Percentiles rank a stretch among this genome's conserved stretches.
phyloP scores from a whole-genome alignment of 2,113 vertebrate species.

The Sphyrna mokarran region DNA sequence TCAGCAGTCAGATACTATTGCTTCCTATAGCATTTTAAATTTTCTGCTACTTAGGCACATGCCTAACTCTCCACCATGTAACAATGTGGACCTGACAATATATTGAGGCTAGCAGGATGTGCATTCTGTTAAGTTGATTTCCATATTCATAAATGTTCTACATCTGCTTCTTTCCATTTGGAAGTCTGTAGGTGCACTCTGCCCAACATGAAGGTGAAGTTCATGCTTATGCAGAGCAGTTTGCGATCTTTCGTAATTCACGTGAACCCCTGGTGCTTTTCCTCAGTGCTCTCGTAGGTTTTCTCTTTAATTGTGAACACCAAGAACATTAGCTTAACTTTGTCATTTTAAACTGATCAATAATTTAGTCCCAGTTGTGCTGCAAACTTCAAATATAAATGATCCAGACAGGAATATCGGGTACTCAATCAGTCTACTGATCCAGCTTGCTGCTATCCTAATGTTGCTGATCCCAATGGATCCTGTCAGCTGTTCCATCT shows the following conservation, averaged over 20 bases:
- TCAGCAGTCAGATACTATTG: background rate
- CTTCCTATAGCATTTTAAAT: background rate
- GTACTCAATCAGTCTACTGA: background rate
- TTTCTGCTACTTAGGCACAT: background rate
- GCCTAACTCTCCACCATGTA: background rate
- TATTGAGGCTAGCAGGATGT: background rate
- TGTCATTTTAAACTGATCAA: background rate
- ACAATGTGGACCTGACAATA: background rate
- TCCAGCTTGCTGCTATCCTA: background rate
- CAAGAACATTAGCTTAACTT: background rate
- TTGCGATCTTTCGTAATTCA: background rate
- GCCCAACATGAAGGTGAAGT: background rate
- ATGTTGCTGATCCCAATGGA: background rate
- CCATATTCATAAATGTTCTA: background rate
- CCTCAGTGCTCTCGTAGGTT: background rate
- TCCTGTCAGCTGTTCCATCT: background rate
- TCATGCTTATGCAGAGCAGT: background rate
- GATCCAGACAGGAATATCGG: background rate
- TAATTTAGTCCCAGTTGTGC: background rate
- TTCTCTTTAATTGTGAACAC: background rate
- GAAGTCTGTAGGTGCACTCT: background rate
- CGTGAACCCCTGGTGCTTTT: background rate
- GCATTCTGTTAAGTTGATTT: background rate
- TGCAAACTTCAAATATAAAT: background rate
- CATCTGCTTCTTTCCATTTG: background rate